Conservation (phyloP, 1,140 invertebrate species). For the Drosophila biarmipes region DNA sequence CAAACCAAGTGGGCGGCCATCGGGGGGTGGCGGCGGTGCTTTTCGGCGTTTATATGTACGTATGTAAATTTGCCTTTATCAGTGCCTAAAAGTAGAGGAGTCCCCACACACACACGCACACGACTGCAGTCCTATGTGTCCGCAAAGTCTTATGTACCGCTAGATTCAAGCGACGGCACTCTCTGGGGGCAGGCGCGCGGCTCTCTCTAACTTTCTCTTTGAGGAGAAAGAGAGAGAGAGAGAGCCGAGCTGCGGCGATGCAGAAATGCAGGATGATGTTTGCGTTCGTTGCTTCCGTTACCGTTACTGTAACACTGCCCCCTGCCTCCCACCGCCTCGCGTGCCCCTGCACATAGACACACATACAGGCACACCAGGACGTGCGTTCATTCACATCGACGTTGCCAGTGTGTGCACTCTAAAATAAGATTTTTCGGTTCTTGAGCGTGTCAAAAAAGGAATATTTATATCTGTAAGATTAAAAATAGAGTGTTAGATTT, state of each 20-base stretch:
- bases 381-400: constrained; percentile 49
- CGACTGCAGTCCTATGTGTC: constrained; percentile 31
- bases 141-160: constrained; percentile 58
- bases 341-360: constrained; percentile 2
- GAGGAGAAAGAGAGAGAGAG: constrained; percentile 10
- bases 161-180: constrained; percentile 48
- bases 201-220: constrained; percentile 15
- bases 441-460: neutral
- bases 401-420: constrained; percentile 21
- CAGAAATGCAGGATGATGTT: constrained; percentile 49
- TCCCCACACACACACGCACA: constrained; percentile 35
- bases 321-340: neutral
- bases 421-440: neutral
- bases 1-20: constrained; percentile 37
- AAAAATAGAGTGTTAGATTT: too few species aligned
- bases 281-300: constrained; percentile 53
- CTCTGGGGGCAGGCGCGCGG: constrained; percentile 57
- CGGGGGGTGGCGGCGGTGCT: constrained; percentile 2
- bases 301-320: constrained; percentile 48
- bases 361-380: constrained; percentile 1
- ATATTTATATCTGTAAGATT: too few species aligned
- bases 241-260: constrained; percentile 33
- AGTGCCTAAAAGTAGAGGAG: constrained; percentile 61
- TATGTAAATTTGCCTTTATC: constrained; percentile 75
- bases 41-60: constrained; percentile 16